These are phyloP conservation scores for Zhengitettix transpicula DNA, from an alignment of 2,888 invertebrate genomes.

Conservation along the genomic window DNA sequence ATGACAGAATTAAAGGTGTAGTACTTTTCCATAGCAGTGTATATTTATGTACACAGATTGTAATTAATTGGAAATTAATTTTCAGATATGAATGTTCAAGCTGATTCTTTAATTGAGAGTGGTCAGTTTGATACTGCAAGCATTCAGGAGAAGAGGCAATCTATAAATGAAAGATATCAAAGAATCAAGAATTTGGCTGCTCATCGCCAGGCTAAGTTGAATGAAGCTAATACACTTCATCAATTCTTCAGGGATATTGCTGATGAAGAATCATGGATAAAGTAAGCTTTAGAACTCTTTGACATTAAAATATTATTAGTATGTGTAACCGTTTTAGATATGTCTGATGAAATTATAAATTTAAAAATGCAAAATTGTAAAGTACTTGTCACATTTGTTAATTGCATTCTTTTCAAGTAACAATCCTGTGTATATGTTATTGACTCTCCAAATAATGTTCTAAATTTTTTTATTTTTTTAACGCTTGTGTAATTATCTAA, in stretches of 20 bases:
- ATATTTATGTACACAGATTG: background rate
- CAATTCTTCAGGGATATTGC: constrained; percentile 99
- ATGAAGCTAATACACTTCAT: constrained; percentile 94
- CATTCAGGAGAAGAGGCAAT: constrained; percentile 85
- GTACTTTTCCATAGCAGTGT: background rate
- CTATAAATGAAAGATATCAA: constrained; percentile 94
- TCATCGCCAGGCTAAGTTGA: constrained; percentile 77
- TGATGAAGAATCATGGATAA: constrained; percentile 99
- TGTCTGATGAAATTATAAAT: no score
- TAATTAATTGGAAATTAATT: constrained; percentile 12
- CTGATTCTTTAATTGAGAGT: constrained; percentile 87
- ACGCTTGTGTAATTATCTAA: no score
- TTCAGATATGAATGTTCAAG: constrained; percentile 82
- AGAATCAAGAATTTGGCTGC: constrained; percentile 82
- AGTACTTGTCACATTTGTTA: no score
- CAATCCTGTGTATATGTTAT: no score
- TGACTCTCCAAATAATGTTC: no score
- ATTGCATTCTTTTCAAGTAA: no score
- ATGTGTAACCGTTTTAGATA: background rate
- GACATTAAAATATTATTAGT: constrained; percentile 5
- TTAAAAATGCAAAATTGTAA: no score
- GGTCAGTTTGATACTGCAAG: constrained; percentile 96
- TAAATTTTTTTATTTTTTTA: no score
- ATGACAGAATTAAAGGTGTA: constrained; percentile 72
- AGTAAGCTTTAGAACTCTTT: constrained; percentile 32